Evolutionary conservation across 2,113 vertebrate genomes (phyloP).

Genomic region (Labrus mixtus): DNA sequence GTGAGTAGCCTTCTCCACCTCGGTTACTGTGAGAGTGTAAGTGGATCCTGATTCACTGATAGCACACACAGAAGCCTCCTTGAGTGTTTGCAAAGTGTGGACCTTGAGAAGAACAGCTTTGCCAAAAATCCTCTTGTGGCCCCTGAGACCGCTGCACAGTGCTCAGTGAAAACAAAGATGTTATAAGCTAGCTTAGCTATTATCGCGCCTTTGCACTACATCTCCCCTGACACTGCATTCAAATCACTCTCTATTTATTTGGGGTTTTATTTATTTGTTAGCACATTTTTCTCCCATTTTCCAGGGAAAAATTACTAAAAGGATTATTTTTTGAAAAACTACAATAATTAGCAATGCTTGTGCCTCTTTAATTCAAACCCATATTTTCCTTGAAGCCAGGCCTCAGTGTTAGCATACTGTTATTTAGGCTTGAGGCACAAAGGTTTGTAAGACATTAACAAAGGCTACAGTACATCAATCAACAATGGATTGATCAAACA

Average conservation of each 20-base stretch:
- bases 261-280: conserved; percentile 82
- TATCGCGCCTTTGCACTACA: conserved; percentile 86
- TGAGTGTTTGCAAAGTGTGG: conserved; percentile 75
- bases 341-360: conserved; percentile 81
- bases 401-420: conserved; percentile 54
- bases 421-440: conserved; percentile 60
- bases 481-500: too few relatives aligned
- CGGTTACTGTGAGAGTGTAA: conserved; percentile 24
- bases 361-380: conserved; percentile 63
- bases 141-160: conserved; percentile 78
- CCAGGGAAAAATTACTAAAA: conserved; percentile 91
- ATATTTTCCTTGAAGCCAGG: conserved; percentile 67
- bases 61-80: conserved; percentile 58
- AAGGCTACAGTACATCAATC: conserved; percentile 7
- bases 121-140: conserved; percentile 79
- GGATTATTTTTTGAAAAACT: conserved; percentile 96
- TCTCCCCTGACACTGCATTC: conserved; percentile 93
- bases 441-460: conserved; percentile 24
- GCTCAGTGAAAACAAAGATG: conserved; percentile 85
- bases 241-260: conserved; percentile 88
- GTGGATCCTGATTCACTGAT: conserved; percentile 73
- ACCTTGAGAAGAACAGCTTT: conserved; percentile 80
- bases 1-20: conserved; percentile 59
- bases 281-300: conserved; percentile 73
- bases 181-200: conserved; percentile 87